Evolutionary conservation across 2,888 invertebrate genomes (phyloP), one percentile per base, ranked within the genome.

Genomic region (Xanthia icteritia): DNA sequence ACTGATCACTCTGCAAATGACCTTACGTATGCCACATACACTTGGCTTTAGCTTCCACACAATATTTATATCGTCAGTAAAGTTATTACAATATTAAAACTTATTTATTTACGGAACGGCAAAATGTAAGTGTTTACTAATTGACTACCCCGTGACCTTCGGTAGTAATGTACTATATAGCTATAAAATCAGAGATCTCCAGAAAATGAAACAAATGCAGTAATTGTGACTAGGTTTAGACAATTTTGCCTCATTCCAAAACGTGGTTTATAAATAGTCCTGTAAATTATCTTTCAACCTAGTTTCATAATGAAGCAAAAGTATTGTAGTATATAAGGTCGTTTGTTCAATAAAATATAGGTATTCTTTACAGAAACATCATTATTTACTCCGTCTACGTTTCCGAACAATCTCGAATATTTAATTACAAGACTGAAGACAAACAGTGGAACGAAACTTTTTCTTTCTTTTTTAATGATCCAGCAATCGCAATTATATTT

Each of bases 401-500:
- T 64, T 82, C 23, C 45, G 1, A 64, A 51, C 31, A 51, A 64
- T 56, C 63, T 48, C 56, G 15, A 58, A 56, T 69, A 79, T 60
- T 64, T 61, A 56, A 75, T 79, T 64, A 65, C 17, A 67, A 51
- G 0, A 15, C 61, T 77, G 54, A 77, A 71, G 83, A 68, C 54
- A 70, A 77, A 82, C 56, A 79, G 36, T 36, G 9, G 58, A 58
- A 63, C 36, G 6, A 69, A 56, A 58, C 17, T 20, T 54, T 58
- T 54, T 60, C 20, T 15, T 84, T 71, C 13, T 67, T 73, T 73
- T 11, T n/a, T 27, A 42, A 54, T 56, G 61, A 73, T 63, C 39
- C 58, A 39, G 27, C n/a, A 64, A 51, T 68, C 42, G 48, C 42
- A 86, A 71, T 82, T 77, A 77, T 69, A 69, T 61, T 56, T 61